Conservation (phyloP, 2,797 vertebrate species). For the Cryptoblepharus egeriae region DNA sequence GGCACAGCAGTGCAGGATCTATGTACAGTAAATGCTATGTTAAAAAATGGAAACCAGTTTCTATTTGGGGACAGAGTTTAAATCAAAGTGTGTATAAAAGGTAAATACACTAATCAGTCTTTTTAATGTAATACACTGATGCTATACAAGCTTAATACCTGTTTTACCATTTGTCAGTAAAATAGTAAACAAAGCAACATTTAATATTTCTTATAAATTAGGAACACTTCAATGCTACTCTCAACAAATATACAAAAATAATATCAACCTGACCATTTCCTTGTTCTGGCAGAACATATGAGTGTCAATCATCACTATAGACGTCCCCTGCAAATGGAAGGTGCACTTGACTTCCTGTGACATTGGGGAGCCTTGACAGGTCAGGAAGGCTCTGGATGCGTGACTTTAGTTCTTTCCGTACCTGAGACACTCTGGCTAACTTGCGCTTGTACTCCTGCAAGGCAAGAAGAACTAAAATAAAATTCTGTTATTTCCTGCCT, state of each 20-base stretch:
- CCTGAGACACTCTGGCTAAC: constrained; percentile 92
- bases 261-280: constrained; percentile 80
- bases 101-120: constrained; percentile 73
- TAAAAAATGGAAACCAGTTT: constrained; percentile 55
- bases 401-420: constrained; percentile 94
- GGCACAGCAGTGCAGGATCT: constrained; percentile 36
- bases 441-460: constrained; percentile 98
- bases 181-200: constrained; percentile 79
- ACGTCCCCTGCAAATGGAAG: constrained; percentile 87
- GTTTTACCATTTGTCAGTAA: constrained; percentile 73
- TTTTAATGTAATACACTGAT: constrained; percentile 73
- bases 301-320: constrained; percentile 87
- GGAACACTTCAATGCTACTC: constrained; percentile 74
- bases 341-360: constrained; percentile 85
- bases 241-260: constrained; percentile 91
- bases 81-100: constrained; percentile 79
- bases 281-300: constrained; percentile 62
- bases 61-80: constrained; percentile 67
- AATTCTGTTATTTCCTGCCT: neutral
- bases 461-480: constrained; percentile 57
- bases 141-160: constrained; percentile 73
- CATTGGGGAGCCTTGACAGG: constrained; percentile 87
- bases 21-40: constrained; percentile 52
- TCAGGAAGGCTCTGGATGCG: constrained; percentile 92
- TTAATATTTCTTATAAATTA: constrained; percentile 80